Evolutionary conservation across 2,888 invertebrate genomes (phyloP), one percentile per base, ranked within the genome.

Genomic region (Drosophila diplacantha): DNA sequence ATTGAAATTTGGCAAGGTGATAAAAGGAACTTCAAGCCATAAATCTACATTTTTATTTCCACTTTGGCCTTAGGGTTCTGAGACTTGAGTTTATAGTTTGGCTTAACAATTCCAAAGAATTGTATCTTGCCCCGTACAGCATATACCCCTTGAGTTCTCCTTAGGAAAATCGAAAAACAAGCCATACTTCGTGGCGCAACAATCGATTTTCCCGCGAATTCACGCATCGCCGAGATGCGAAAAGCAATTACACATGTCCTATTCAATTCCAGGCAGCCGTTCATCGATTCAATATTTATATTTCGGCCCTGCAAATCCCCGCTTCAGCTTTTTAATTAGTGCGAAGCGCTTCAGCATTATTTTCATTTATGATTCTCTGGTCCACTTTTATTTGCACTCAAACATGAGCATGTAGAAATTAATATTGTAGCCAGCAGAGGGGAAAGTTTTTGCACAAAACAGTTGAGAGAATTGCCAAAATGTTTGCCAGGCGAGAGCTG

Each of bases 201-300:
- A 64, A 65, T 64, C 51, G 47, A 57, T 55, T 16, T 44, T 29
- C 34, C 34, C 46, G 46, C 57, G 32, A 24, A 29, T 55, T 65
- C 65, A 62, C 52, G 56, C 68, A 58, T 57, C 56, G 31, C 41
- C 46, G 44, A 8, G 59, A 71, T 67, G 69, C 54, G 62, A 63
- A 79, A 79, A 75, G 65, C 78, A 81, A 79, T 79, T 78, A 79
- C 78, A 81, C 72, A 81, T 79, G 81, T 78, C 71, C 76, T 58
- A 63, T 61, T 51, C 60, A 47, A 43, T 66, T 62, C 44, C 38
- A 50, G 46, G 52, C 56, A 39, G 43, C 49, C 56, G 46, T 44
- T 44, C 29, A 46, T 60, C 50, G 52, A 47, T 60, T 68, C 68
- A 64, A 67, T 64, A 64, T 68, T 55, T 69, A 64, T 74, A 73